phyloP scores from a whole-genome alignment of 2,113 vertebrate genomes.

The Numenius arquata region DNA sequence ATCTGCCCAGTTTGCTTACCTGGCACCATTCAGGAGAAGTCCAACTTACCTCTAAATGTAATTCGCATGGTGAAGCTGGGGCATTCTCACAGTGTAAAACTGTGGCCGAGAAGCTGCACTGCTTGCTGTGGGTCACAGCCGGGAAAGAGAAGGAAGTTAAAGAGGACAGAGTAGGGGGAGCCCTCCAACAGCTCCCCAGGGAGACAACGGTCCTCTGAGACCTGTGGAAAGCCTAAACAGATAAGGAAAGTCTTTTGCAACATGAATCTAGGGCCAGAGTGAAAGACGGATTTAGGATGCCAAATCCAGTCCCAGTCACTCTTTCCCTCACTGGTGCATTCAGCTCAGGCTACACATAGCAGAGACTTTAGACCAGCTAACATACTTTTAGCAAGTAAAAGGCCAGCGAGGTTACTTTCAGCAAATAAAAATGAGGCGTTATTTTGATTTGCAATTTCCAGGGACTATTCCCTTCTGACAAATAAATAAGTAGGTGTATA shows the following conservation, averaged over 20 bases:
- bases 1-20: not conserved
- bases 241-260: not conserved
- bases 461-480: not conserved
- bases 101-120: rapidly evolving
- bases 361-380: not conserved
- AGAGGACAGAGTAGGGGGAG: not conserved
- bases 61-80: rapidly evolving
- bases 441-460: not conserved
- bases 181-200: not conserved
- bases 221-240: not conserved
- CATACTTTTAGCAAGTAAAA: not conserved
- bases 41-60: rapidly evolving
- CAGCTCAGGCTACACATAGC: not conserved
- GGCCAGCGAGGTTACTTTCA: not conserved
- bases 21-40: not conserved
- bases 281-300: not conserved
- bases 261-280: not conserved
- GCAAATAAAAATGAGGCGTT: not conserved
- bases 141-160: not conserved
- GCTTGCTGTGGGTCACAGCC: not conserved
- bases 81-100: not conserved
- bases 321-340: not conserved
- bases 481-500: not conserved
- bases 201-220: not conserved
- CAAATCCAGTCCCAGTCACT: not conserved